Evolutionary conservation across 2,113 vertebrate genomes (phyloP).

Genomic region (Dicentrarchus labrax): DNA sequence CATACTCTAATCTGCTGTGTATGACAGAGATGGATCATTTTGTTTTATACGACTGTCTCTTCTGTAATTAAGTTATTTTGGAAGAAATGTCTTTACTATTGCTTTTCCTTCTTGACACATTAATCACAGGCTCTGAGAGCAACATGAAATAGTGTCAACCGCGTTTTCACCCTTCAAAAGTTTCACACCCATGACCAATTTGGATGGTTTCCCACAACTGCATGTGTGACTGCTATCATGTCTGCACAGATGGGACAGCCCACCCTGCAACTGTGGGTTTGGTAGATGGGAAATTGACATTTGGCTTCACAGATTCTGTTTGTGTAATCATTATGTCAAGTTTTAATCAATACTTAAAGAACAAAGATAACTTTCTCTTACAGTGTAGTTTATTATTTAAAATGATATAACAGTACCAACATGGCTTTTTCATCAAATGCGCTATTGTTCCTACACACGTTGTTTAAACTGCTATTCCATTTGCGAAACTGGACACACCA

Average conservation of each 20-base stretch:
- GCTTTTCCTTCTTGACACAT: not conserved
- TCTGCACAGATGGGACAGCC: conserved; percentile 63
- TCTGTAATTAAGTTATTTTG: not conserved
- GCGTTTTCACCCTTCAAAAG: conserved; percentile 31
- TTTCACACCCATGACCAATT: conserved; percentile 47
- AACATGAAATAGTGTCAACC: conserved; percentile 8
- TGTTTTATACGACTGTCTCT: not conserved
- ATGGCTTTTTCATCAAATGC: not conserved
- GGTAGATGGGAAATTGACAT: conserved; percentile 20
- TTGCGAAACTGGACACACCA: not conserved
- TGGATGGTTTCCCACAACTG: conserved; percentile 46
- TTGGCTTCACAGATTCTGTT: not conserved
- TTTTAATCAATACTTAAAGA: not conserved
- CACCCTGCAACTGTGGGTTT: conserved; percentile 46
- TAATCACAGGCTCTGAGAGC: not conserved
- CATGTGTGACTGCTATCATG: conserved; percentile 67
- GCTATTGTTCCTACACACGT: not conserved
- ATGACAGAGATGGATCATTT: conserved; percentile 15
- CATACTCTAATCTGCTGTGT: not conserved
- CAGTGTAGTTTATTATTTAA: not conserved
- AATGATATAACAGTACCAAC: not conserved
- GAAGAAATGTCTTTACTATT: not conserved
- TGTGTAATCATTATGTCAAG: not conserved
- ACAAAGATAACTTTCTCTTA: not conserved
- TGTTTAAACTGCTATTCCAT: not conserved